Conservation (phyloP, 2,113 vertebrate genomes). For the Ailurus styani region DNA sequence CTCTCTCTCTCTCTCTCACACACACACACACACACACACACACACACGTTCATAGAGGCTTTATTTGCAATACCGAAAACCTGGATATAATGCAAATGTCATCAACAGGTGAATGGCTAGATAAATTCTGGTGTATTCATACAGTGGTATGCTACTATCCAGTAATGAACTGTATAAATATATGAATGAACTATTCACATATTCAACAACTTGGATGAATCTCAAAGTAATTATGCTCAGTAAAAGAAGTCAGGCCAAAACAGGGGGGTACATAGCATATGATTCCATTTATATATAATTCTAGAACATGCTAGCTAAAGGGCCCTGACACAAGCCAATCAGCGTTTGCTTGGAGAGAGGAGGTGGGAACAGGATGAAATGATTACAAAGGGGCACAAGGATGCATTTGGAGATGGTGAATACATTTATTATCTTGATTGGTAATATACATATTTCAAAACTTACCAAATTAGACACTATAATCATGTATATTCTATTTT, state of each 20-base stretch:
- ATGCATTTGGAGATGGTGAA: background rate
- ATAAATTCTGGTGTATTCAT: background rate
- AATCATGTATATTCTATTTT: background rate
- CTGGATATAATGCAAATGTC: background rate
- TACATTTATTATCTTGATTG: background rate
- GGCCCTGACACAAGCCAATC: background rate
- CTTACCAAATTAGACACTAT: background rate
- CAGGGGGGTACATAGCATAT: background rate
- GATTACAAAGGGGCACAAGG: background rate
- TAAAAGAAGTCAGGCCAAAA: background rate
- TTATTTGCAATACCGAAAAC: background rate
- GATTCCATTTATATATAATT: background rate
- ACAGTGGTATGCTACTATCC: background rate
- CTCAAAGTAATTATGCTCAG: background rate
- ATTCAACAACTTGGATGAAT: background rate
- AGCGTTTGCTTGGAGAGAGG: background rate
- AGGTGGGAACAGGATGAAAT: accelerated
- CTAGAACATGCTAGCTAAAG: background rate
- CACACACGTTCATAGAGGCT: background rate
- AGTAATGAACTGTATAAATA: background rate
- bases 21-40: background rate
- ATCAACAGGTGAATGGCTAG: background rate
- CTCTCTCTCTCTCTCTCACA: background rate
- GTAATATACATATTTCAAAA: background rate
- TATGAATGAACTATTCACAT: background rate